phyloP scores from a whole-genome alignment of 1,140 invertebrate species.

The Heliconius hewitsoni region DNA sequence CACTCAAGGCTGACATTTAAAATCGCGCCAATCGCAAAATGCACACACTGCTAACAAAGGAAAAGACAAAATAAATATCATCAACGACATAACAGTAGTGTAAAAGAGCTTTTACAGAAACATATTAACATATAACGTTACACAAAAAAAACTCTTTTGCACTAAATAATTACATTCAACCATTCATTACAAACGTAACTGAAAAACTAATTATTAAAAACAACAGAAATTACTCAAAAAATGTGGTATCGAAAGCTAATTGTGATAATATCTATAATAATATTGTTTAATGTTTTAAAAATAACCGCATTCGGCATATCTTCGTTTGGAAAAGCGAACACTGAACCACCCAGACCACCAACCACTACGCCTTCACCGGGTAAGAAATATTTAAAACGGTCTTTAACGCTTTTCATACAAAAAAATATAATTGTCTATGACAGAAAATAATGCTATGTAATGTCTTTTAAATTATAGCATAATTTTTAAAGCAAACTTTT shows the following conservation, averaged over 20 bases:
- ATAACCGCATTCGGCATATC: slow-evolving; percentile 63
- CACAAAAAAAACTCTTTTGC: background rate
- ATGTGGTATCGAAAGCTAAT: slow-evolving; percentile 30
- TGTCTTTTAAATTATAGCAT: background rate
- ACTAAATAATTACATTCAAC: background rate
- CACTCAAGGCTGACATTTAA: background rate
- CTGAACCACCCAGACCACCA: slow-evolving; percentile 63
- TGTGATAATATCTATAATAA: slow-evolving; percentile 41
- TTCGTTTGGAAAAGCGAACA: slow-evolving; percentile 69
- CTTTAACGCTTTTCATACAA: slow-evolving; percentile 7
- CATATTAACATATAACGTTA: background rate
- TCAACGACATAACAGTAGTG: background rate
- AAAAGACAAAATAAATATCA: background rate
- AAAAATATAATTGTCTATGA: background rate
- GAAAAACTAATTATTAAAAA: slow-evolving; percentile 15
- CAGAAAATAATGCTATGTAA: background rate
- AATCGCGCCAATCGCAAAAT: background rate
- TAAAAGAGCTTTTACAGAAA: background rate
- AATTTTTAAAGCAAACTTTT: background rate
- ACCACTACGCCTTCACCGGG: slow-evolving; percentile 64
- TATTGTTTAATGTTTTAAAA: slow-evolving; percentile 48
- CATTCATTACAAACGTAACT: slow-evolving; percentile 4
- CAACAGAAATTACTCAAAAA: slow-evolving; percentile 27
- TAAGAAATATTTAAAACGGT: slow-evolving; percentile 49
- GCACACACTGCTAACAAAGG: slow-evolving; percentile 3